Percentiles rank a stretch among this genome's conserved stretches.
Evolutionary conservation across 1,140 invertebrate species (phyloP).

Genomic region (Camponotus pennsylvanicus): DNA sequence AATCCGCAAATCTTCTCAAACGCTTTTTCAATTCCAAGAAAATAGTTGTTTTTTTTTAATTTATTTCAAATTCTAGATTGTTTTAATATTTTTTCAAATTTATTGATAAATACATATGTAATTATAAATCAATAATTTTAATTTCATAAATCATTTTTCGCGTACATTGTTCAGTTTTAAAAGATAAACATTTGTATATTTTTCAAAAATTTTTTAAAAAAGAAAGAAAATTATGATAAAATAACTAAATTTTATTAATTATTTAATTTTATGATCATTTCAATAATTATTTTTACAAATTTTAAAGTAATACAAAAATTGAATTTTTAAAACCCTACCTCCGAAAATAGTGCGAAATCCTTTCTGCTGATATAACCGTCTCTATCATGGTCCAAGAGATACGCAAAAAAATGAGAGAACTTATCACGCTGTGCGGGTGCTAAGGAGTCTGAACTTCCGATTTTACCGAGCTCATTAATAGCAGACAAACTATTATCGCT

Average conservation of each 20-base stretch:
- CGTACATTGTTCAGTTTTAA: background rate
- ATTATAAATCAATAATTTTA: slow-evolving; percentile 5
- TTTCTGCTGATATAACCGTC: slow-evolving; percentile 90
- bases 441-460: slow-evolving; percentile 82
- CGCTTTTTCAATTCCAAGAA: slow-evolving; percentile 83
- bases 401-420: slow-evolving; percentile 89
- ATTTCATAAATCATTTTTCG: background rate
- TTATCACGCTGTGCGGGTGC: slow-evolving; percentile 89
- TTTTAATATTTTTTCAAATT: background rate
- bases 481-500: slow-evolving; percentile 83
- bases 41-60: background rate
- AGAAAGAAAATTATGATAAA: background rate
- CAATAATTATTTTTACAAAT: background rate
- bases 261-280: too few species aligned
- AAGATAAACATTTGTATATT: background rate
- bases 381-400: slow-evolving; percentile 90
- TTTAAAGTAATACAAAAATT: background rate
- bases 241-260: background rate
- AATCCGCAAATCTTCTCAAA: slow-evolving; percentile 91
- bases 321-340: slow-evolving; percentile 84
- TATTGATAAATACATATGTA: background rate
- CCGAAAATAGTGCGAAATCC: slow-evolving; percentile 90
- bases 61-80: background rate
- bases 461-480: slow-evolving; percentile 35
- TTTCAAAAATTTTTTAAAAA: background rate